Evolutionary conservation across 2,797 vertebrate species (phyloP), one percentile per base, ranked within the genome.

Genomic region (Macrochelys suwanniensis): DNA sequence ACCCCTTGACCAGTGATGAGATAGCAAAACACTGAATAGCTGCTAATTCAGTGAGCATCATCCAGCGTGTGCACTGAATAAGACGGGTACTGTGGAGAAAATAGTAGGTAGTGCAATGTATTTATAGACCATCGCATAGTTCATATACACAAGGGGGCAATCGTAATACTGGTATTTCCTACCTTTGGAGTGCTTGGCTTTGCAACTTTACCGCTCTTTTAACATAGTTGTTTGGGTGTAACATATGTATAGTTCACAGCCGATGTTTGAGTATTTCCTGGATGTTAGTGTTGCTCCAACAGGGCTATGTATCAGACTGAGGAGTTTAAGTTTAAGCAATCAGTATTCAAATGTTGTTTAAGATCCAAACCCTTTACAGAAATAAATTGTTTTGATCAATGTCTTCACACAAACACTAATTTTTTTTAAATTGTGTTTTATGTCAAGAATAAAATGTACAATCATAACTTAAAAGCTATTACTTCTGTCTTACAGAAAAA

Each of bases 381-480:
- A 11, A 61, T 11, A 71, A 12, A 47, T 26, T 74, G 17, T 74
- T 45, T 74, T 42, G 42, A 74, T 45, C 42, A 12, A 45, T 23
- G 11, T 74, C 42, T 11, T 25, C 21, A 74, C 71, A 11, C 71
- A 74, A 45, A 25, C 5, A 26, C 37, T 74, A 12, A 74, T n/a
- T n/a, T n/a, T 74, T 45, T 74, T 74, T 25, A 25, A 21, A 21
- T 12, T 28, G 71, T 94, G 92, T 33, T 23, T 85, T 54, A 81
- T 93, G 93, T 95, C 92, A 80, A 88, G 85, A 96, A 89, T 76
- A 85, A 85, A 93, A 89, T 89, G 95, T 93, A 65, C 68, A 79
- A 86, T 92, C 85, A 89, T 90, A 89, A 76, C 90, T 95, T 80
- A 88, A 83, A 92, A 97, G 96, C 94, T 96, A 92, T 95, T 95